Evolutionary conservation across 64 coral and sea anemone species (phyloP).

Genomic region (Catalaphyllia jardinei): DNA sequence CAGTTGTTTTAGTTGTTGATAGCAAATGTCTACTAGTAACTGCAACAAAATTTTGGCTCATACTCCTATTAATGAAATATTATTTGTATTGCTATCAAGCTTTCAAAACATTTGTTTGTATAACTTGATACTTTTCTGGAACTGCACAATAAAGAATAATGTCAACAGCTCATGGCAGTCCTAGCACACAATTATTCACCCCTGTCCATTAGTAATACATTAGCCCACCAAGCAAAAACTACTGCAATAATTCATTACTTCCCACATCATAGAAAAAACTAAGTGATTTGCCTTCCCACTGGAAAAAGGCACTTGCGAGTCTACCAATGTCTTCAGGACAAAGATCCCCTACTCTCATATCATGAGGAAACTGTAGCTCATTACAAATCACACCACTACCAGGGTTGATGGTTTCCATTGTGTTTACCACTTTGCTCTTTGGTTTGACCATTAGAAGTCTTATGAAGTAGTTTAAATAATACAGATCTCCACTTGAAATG

Average conservation of each 20-base stretch:
- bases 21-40: too few relatives aligned
- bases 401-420: conserved; percentile 69
- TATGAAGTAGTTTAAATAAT: conserved; percentile 69
- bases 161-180: too few relatives aligned
- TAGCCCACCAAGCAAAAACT: background rate
- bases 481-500: conserved; percentile 38
- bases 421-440: conserved; percentile 32
- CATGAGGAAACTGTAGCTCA: conserved; percentile 20
- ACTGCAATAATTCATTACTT: background rate
- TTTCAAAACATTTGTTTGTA: too few relatives aligned
- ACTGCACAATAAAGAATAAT: too few relatives aligned
- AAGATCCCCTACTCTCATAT: conserved; percentile 47
- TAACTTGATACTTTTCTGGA: too few relatives aligned
- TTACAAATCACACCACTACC: conserved; percentile 48
- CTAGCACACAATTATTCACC: too few relatives aligned
- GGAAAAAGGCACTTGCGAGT: conserved; percentile 60
- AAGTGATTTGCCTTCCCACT: conserved; percentile 55
- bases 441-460: conserved; percentile 69
- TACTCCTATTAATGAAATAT: too few relatives aligned
- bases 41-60: too few relatives aligned
- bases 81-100: too few relatives aligned
- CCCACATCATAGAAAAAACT: conserved; percentile 56
- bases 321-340: conserved; percentile 33
- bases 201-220: too few relatives aligned
- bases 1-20: too few relatives aligned